Evolutionary conservation across 2,797 vertebrate species (phyloP).

Genomic region (Sebastes steindachneri): DNA sequence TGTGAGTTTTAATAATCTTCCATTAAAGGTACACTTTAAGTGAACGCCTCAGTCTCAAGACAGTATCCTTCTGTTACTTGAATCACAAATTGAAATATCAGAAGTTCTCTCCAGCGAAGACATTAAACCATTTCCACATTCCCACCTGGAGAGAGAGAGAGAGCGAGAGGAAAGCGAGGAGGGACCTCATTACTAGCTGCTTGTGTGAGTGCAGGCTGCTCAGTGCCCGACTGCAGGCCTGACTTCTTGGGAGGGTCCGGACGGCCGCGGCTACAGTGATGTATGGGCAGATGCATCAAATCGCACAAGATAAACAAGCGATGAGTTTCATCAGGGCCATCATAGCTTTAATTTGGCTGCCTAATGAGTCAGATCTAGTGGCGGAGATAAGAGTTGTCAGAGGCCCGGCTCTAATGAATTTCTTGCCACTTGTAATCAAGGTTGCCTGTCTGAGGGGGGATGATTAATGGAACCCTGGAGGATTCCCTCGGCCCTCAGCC

Average conservation of each 20-base stretch:
- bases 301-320: slow-evolving; percentile 98
- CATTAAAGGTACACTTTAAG: slow-evolving; percentile 20
- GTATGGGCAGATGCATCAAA: slow-evolving; percentile 95
- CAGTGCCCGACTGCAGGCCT: slow-evolving; percentile 66
- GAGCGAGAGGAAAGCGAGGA: slow-evolving; percentile 12
- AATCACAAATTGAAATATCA: slow-evolving; percentile 74
- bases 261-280: slow-evolving; percentile 81
- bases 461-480: slow-evolving; percentile 97
- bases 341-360: slow-evolving; percentile 97
- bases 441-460: slow-evolving; percentile 95
- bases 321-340: slow-evolving; percentile 98
- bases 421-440: slow-evolving; percentile 99
- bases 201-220: slow-evolving; percentile 61
- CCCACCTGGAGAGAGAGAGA: slow-evolving; percentile 51
- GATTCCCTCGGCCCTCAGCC: slow-evolving; percentile 95
- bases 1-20: slow-evolving; percentile 11
- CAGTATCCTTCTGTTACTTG: slow-evolving; percentile 19
- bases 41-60: slow-evolving; percentile 17
- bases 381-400: slow-evolving; percentile 98
- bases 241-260: slow-evolving; percentile 80
- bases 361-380: slow-evolving; percentile 97
- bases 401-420: slow-evolving; percentile 96
- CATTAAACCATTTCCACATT: slow-evolving; percentile 51
- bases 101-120: slow-evolving; percentile 48
- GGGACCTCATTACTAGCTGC: slow-evolving; percentile 58